Evolutionary conservation across 1,140 invertebrate genomes (phyloP).

Genomic region (Tribolium castaneum): DNA sequence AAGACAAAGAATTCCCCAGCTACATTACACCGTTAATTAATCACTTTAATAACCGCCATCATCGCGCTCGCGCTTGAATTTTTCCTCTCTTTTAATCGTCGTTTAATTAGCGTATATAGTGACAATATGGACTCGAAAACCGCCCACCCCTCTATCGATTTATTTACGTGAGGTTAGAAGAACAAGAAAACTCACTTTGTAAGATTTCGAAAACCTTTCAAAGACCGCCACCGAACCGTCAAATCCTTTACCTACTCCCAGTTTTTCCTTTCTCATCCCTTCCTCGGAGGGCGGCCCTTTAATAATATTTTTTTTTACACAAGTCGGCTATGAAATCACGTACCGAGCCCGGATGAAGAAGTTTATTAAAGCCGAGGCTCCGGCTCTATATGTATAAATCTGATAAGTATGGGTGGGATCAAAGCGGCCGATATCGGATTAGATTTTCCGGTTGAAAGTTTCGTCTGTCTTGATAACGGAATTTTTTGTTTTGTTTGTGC

Average conservation of each 20-base stretch:
- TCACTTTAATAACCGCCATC: constrained; percentile 35
- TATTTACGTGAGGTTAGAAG: constrained; percentile 42
- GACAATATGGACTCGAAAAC: not conserved
- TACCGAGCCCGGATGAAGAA: not conserved
- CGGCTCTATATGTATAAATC: constrained; percentile 21
- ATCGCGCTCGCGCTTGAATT: not conserved
- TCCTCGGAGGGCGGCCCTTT: constrained; percentile 1
- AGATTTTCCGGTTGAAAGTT: constrained; percentile 24
- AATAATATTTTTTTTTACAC: constrained; percentile 32
- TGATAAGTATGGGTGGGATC: constrained; percentile 26
- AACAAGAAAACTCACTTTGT: constrained; percentile 47
- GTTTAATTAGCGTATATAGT: not conserved
- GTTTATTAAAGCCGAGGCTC: constrained; percentile 8
- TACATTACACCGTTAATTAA: constrained; percentile 32
- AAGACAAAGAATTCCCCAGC: constrained; percentile 30
- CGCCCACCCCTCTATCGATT: not conserved
- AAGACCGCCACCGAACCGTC: constrained; percentile 22
- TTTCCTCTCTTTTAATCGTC: not conserved
- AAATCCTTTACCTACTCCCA: constrained; percentile 38
- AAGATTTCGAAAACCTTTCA: constrained; percentile 45
- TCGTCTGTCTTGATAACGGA: constrained; percentile 23
- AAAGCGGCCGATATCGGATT: constrained; percentile 29
- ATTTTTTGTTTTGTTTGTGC: constrained; percentile 9
- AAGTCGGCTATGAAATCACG: constrained; percentile 10
- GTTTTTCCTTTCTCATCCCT: not conserved